phyloP scores from a whole-genome alignment of 2,113 vertebrate species.

The Ptychochromis oligacanthus region DNA sequence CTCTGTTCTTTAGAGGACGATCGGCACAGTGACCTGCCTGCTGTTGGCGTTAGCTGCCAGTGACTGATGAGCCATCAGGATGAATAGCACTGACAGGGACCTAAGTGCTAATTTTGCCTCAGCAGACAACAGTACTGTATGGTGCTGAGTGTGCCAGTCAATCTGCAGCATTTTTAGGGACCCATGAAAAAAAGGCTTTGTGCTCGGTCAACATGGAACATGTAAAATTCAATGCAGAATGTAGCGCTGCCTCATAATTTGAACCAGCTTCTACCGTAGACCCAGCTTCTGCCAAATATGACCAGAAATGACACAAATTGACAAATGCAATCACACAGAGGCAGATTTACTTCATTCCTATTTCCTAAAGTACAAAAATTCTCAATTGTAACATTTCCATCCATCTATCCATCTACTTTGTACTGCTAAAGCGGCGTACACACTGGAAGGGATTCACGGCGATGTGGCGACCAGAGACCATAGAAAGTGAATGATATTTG shows the following conservation, averaged over 20 bases:
- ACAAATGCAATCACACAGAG: no score
- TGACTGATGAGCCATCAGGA: slow-evolving; percentile 62
- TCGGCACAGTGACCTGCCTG: slow-evolving; percentile 62
- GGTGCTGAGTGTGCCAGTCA: slow-evolving; percentile 19
- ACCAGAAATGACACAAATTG: no score
- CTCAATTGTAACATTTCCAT: no score
- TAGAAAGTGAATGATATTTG: no score
- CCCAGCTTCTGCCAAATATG: not conserved
- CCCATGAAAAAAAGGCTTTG: slow-evolving; percentile 17
- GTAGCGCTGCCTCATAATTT: not conserved
- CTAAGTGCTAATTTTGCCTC: slow-evolving; percentile 56
- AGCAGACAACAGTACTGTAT: slow-evolving; percentile 35
- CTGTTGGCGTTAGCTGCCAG: slow-evolving; percentile 63
- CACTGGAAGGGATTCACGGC: no score
- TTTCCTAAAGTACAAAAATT: no score
- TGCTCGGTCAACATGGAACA: slow-evolving; percentile 5
- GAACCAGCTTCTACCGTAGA: not conserved
- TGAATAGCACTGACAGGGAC: slow-evolving; percentile 57
- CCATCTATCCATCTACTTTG: no score
- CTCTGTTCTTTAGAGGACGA: slow-evolving; percentile 68
- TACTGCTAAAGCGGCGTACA: no score
- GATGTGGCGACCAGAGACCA: no score
- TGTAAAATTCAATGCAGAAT: slow-evolving; percentile 10
- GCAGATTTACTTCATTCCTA: no score
- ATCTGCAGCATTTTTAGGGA: slow-evolving; percentile 35